These are phyloP conservation scores for Cyprinus carpio DNA, from an alignment of 2,113 vertebrate species.

Conservation along the genomic window DNA sequence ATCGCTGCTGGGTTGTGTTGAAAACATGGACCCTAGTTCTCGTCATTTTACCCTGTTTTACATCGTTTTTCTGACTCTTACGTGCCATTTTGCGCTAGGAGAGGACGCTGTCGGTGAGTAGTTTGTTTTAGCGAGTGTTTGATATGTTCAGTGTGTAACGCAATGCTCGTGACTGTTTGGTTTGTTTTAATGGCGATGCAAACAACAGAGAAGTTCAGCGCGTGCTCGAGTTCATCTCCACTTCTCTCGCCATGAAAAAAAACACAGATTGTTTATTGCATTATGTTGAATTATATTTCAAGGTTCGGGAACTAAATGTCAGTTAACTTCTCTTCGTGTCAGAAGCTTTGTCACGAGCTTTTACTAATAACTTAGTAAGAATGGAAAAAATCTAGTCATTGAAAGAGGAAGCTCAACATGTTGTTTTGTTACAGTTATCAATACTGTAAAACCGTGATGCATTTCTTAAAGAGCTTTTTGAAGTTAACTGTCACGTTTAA, in stretches of 20 bases:
- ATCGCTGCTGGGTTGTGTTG: neutral
- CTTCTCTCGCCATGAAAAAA: neutral
- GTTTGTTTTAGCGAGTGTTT: neutral
- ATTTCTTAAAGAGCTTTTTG: neutral
- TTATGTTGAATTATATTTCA: neutral
- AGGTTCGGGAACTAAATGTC: neutral
- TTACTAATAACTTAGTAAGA: neutral
- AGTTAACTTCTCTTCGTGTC: neutral
- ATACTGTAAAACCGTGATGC: neutral
- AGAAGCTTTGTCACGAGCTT: constrained; percentile 5
- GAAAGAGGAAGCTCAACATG: constrained; percentile 1
- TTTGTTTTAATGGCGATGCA: constrained; percentile 17
- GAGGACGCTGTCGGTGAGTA: constrained; percentile 41
- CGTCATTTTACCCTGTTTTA: neutral
- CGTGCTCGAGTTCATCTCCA: no score
- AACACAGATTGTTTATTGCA: neutral
- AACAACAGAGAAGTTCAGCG: neutral
- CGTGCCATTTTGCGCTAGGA: neutral
- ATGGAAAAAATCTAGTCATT: neutral
- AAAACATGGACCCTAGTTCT: constrained; percentile 31
- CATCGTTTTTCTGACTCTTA: neutral
- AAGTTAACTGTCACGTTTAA: neutral
- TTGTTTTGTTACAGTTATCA: neutral
- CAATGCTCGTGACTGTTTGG: neutral
- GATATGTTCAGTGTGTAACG: neutral